Base-by-base conservation (phyloP, 1,140 invertebrate genomes). In the Drosophila sp. region DNA sequence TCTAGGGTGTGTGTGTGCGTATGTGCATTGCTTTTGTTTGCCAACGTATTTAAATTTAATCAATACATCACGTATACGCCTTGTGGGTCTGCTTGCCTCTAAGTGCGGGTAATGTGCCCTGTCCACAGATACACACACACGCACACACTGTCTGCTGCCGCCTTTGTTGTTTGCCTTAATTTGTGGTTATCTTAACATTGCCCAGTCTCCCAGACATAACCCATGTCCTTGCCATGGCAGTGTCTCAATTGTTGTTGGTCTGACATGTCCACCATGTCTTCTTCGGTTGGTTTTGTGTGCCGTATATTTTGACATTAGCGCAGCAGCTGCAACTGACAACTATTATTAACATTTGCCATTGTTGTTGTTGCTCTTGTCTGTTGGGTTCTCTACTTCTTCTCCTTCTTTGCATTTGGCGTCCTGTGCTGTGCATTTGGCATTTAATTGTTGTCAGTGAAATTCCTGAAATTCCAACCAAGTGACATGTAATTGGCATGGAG, bases 11-110 rank as follows among this genome's bases (percentile, higher is more conserved):
- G 25, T 11, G 38, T 76, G 54, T 57, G 63, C 41, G 62, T 62
- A 30, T 54, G 32, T 11, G 10, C n/a, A 50, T 27, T 50, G 23
- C 74, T 41, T 66, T 61, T 81, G 65, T 70, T 60, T 68, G 62
- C 76, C 29, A 33, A 50, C 66, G 68, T 71, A 72, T 80, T 89
- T 80, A 62, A 84, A 84, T 80, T 68, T 66, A 89, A 87, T 87
- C 84, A 84, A 87, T 87, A 84, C 71, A 87, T 87, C 68, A 89
- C 66, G 77, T 75, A 83, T 83, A 80, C 80, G 84, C 32, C 72
- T 64, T 38, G 65, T 79, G 55, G 47, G 58, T 38, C 50, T 56
- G 11, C 41, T 68, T 23, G 10, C 40, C 62, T 68, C 61, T 44
- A 65, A 58, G 47, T 62, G 27, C 29, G 56, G 61, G 66, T 44